phyloP scores from a whole-genome alignment of 2,113 vertebrate species.

The Melozone crissalis region DNA sequence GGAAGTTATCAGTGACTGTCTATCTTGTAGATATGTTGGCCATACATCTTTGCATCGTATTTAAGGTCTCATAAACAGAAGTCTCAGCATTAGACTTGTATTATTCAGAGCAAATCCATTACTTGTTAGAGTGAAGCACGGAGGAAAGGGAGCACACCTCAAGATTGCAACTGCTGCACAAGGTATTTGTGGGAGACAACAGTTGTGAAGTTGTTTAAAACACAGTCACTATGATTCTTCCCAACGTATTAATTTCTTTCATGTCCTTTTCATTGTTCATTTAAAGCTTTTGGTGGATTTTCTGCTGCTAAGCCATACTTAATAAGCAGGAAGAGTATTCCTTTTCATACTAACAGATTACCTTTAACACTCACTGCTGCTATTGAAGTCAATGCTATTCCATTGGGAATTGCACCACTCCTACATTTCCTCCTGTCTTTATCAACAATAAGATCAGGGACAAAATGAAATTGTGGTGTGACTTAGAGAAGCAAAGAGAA shows the following conservation, averaged over 20 bases:
- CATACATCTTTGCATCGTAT: background rate
- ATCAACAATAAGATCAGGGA: background rate
- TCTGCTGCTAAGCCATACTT: background rate
- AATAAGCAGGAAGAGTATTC: background rate
- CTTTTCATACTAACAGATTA: background rate
- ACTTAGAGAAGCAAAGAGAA: background rate
- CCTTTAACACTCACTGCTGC: background rate
- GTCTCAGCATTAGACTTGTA: background rate
- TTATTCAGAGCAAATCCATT: background rate
- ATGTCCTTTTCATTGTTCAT: background rate
- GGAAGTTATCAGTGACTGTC: background rate
- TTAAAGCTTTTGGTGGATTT: background rate
- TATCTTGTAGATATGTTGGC: background rate
- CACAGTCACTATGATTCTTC: background rate
- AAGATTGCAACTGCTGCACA: background rate
- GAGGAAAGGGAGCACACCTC: background rate
- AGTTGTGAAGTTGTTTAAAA: background rate
- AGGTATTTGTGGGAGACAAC: background rate
- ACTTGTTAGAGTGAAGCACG: background rate
- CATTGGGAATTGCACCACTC: background rate
- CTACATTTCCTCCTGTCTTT: background rate
- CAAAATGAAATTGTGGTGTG: background rate
- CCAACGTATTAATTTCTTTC: background rate
- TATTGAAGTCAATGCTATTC: background rate
- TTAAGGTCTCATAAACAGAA: background rate